These are phyloP conservation scores for Napeogenes sylphis DNA, from an alignment of 2,888 invertebrate species.

Conservation along the genomic window DNA sequence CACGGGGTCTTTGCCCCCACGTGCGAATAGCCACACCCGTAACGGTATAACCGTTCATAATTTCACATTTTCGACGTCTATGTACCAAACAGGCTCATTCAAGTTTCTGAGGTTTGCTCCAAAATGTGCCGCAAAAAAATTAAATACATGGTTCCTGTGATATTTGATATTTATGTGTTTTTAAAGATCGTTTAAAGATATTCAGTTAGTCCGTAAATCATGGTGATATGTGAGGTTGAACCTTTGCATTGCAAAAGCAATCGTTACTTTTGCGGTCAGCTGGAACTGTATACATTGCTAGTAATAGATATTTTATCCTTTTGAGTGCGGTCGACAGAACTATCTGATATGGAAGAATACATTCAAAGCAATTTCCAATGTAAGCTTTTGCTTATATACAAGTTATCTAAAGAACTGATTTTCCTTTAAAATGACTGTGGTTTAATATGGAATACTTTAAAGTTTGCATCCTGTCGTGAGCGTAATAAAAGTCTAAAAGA, in stretches of 20 bases:
- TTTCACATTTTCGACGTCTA: conserved; percentile 33
- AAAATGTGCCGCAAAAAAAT: conserved; percentile 1
- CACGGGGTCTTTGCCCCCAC: conserved; percentile 57
- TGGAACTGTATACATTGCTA: conserved; percentile 23
- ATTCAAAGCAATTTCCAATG: conserved; percentile 30
- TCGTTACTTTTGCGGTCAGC: conserved; percentile 29
- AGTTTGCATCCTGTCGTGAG: too few species aligned
- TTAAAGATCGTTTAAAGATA: not conserved
- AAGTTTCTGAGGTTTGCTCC: conserved; percentile 22
- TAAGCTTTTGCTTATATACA: conserved; percentile 26
- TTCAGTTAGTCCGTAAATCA: not conserved
- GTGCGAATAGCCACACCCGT: conserved; percentile 58
- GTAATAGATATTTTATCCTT: conserved; percentile 31
- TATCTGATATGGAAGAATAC: conserved; percentile 31
- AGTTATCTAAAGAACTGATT: conserved; percentile 25
- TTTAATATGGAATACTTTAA: conserved; percentile 11
- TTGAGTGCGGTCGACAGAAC: conserved; percentile 28
- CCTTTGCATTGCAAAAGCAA: conserved; percentile 30
- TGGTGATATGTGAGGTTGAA: conserved; percentile 21
- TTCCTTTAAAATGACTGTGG: conserved; percentile 8
- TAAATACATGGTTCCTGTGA: not conserved
- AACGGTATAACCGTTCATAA: conserved; percentile 55
- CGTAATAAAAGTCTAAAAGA: too few species aligned
- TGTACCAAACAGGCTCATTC: conserved; percentile 22
- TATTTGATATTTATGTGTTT: too few species aligned